A percentile compares a stretch with the other conserved stretches of the same genome.
Conservation (phyloP, 2,888 invertebrate genomes). For the Zhengitettix transpicula region DNA sequence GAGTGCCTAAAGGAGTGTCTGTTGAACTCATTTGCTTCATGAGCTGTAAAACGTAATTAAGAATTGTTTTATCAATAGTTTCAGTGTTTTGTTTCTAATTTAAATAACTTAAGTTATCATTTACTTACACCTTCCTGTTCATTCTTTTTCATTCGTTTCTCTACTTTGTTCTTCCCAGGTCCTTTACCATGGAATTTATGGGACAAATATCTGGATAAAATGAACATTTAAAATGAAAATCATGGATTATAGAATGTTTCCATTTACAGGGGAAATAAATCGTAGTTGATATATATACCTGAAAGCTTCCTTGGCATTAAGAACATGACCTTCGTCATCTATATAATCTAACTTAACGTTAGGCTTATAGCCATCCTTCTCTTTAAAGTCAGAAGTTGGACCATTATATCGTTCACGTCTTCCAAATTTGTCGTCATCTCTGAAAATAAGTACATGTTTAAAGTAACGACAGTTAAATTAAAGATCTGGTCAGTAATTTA, state of each 20-base stretch:
- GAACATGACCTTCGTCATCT: slow-evolving; percentile 84
- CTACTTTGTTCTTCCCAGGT: slow-evolving; percentile 94
- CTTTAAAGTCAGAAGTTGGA: slow-evolving; percentile 80
- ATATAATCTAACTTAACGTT: slow-evolving; percentile 93
- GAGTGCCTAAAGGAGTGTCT: slow-evolving; percentile 89
- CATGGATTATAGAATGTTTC: background rate
- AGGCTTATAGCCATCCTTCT: slow-evolving; percentile 79
- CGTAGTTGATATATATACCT: slow-evolving; percentile 17
- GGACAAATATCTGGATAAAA: slow-evolving; percentile 54
- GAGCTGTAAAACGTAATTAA: slow-evolving; percentile 34
- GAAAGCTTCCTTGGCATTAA: slow-evolving; percentile 93
- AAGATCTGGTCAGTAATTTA: background rate
- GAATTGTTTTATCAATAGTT: slow-evolving; percentile 2
- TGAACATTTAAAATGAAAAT: background rate
- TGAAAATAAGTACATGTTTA: slow-evolving; percentile 17
- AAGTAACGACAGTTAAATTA: background rate
- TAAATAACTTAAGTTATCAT: background rate
- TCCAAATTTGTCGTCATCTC: slow-evolving; percentile 65
- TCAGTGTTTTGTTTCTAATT: too few relatives aligned
- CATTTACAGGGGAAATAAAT: background rate
- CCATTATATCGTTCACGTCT: slow-evolving; percentile 60
- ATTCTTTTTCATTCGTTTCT: slow-evolving; percentile 86
- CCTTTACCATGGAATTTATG: slow-evolving; percentile 99
- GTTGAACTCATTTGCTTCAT: slow-evolving; percentile 98
- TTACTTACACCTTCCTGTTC: slow-evolving; percentile 72